phyloP scores from a whole-genome alignment of 1,140 invertebrate species.

The Pectinophora gossypiella region DNA sequence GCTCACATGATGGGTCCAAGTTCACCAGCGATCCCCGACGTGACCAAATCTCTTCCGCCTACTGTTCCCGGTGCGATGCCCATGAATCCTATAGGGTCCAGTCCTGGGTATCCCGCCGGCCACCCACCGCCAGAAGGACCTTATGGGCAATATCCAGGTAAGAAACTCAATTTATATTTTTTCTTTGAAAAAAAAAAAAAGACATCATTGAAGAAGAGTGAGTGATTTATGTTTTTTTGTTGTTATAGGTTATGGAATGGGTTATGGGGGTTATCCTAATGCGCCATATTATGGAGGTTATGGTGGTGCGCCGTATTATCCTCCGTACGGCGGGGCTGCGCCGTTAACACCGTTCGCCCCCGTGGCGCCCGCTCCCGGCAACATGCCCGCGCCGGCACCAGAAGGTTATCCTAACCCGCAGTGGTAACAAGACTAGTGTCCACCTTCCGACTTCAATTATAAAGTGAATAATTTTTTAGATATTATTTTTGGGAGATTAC shows the following conservation, averaged over 20 bases:
- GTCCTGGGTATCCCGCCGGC: slow-evolving; percentile 19
- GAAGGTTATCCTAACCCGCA: slow-evolving; percentile 72
- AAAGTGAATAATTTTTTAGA: neutral
- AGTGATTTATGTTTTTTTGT: no score
- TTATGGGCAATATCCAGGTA: slow-evolving; percentile 63
- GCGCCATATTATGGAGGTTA: slow-evolving; percentile 67
- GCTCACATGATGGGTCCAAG: slow-evolving; percentile 22
- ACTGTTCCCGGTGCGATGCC: slow-evolving; percentile 15
- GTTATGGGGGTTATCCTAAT: slow-evolving; percentile 55
- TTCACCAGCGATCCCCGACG: slow-evolving; percentile 9
- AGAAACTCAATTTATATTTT: slow-evolving; percentile 5
- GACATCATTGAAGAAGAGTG: neutral
- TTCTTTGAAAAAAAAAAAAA: neutral
- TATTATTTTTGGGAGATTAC: neutral
- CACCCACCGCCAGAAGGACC: slow-evolving; percentile 39
- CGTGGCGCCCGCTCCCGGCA: slow-evolving; percentile 28
- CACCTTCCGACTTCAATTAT: neutral
- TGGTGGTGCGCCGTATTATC: slow-evolving; percentile 59
- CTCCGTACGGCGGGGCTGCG: slow-evolving; percentile 63
- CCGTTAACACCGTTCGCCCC: slow-evolving; percentile 44
- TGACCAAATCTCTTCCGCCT: slow-evolving; percentile 13
- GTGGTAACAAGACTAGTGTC: slow-evolving; percentile 38
- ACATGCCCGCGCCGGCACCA: slow-evolving; percentile 56
- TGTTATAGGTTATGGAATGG: slow-evolving; percentile 60
- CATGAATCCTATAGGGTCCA: slow-evolving; percentile 13